A percentile compares a stretch with the other conserved stretches of the same genome.
Conservation (phyloP, 2,113 vertebrate species). For the Corynorhinus townsendii region DNA sequence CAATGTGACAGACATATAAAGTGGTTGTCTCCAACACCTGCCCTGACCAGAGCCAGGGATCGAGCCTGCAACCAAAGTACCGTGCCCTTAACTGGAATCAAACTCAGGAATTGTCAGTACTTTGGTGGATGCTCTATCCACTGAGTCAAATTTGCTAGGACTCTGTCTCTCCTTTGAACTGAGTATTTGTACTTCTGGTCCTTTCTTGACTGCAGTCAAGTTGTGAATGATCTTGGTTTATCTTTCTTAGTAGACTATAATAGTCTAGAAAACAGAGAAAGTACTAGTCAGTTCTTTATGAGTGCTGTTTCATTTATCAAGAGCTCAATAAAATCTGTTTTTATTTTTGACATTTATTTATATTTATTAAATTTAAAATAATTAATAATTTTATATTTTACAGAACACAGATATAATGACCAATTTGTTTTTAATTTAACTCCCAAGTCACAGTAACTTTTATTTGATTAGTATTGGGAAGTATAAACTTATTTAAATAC, state of each 20-base stretch:
- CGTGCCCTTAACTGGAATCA: too few species aligned
- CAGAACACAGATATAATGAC: too few species aligned
- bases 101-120: too few species aligned
- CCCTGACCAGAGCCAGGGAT: too few species aligned
- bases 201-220: not conserved
- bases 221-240: not conserved
- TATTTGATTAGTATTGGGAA: not conserved
- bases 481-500: constrained; percentile 4
- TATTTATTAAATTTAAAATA: too few species aligned
- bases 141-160: too few species aligned
- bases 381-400: too few species aligned
- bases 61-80: too few species aligned
- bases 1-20: too few species aligned
- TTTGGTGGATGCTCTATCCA: too few species aligned
- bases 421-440: not conserved
- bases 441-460: not conserved
- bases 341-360: too few species aligned
- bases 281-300: not conserved
- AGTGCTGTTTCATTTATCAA: not conserved
- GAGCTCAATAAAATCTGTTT: not conserved
- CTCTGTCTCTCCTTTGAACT: not conserved
- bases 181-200: not conserved
- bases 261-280: not conserved
- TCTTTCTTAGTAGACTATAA: constrained; percentile 4
- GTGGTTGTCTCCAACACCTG: too few species aligned